Percentiles rank a stretch among this genome's conserved stretches.
These are phyloP conservation scores for Arvicanthis niloticus DNA, from an alignment of 2,113 vertebrate genomes.

Conservation along the genomic window DNA sequence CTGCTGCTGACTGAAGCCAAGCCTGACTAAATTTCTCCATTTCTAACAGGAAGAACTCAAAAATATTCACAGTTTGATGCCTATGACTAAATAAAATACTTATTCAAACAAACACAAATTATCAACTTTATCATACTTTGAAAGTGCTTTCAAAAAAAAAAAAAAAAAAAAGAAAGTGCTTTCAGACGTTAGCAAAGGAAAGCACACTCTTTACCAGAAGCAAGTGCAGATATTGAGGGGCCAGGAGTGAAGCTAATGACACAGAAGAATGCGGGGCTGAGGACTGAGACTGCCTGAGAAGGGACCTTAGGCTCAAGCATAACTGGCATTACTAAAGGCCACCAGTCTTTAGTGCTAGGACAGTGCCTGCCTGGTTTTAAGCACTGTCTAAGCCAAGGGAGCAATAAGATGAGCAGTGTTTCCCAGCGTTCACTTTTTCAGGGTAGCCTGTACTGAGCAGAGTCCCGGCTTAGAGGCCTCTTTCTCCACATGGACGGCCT, in stretches of 20 bases:
- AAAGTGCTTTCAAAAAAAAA: slow-evolving; percentile 49
- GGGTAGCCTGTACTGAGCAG: background rate
- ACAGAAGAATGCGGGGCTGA: background rate
- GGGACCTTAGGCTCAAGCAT: background rate
- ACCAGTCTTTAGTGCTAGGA: background rate
- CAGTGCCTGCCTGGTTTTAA: background rate
- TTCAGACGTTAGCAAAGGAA: slow-evolving; percentile 38
- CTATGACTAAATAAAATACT: slow-evolving; percentile 1
- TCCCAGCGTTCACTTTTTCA: background rate
- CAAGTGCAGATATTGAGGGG: background rate
- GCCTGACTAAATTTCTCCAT: background rate
- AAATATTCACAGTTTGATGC: background rate
- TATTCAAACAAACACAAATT: slow-evolving; percentile 30
- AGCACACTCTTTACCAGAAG: background rate
- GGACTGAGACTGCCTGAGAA: background rate
- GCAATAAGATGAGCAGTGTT: background rate
- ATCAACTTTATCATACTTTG: background rate
- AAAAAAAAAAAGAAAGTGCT: no score
- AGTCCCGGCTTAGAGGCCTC: background rate
- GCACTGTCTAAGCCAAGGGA: background rate
- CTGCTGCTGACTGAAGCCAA: background rate
- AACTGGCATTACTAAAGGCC: background rate
- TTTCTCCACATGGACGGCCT: background rate
- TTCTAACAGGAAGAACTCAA: background rate
- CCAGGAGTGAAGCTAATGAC: background rate